These are phyloP conservation scores for Eugnorisma glareosa DNA, from an alignment of 2,888 invertebrate genomes.

Conservation along the genomic window DNA sequence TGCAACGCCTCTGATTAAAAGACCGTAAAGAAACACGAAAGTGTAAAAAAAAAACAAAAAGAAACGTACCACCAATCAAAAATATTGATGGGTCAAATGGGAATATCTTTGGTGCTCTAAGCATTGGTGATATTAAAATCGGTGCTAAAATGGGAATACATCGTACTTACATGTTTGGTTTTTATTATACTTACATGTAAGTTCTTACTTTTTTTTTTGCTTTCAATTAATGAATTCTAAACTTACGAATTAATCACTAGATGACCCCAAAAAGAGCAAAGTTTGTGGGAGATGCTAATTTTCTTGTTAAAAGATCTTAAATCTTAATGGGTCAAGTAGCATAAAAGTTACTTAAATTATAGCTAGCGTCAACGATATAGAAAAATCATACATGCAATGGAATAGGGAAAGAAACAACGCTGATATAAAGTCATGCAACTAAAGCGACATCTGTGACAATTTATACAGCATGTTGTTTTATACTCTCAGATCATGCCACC, in stretches of 20 bases:
- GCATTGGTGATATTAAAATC: too few species aligned
- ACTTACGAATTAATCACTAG: neutral
- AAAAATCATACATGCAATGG: neutral
- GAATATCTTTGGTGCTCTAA: too few species aligned
- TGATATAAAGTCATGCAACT: too few species aligned
- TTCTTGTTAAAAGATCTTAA: neutral
- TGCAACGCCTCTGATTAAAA: neutral
- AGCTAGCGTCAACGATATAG: neutral
- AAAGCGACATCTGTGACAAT: neutral
- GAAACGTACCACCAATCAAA: too few species aligned
- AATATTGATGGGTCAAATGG: too few species aligned
- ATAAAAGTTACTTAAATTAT: neutral
- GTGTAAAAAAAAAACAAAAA: neutral
- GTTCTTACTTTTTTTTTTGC: neutral
- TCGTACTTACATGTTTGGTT: too few species aligned
- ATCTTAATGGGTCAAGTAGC: too few species aligned
- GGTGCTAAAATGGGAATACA: too few species aligned
- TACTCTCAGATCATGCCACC: neutral
- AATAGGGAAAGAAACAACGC: neutral
- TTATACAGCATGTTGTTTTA: slow-evolving; percentile 5
- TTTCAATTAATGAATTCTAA: neutral
- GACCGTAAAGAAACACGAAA: neutral
- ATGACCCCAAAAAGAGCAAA: neutral
- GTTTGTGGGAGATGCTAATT: neutral
- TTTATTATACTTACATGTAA: too few species aligned